Conservation (phyloP, 2,888 invertebrate species). For the Bellardia bayeri region DNA sequence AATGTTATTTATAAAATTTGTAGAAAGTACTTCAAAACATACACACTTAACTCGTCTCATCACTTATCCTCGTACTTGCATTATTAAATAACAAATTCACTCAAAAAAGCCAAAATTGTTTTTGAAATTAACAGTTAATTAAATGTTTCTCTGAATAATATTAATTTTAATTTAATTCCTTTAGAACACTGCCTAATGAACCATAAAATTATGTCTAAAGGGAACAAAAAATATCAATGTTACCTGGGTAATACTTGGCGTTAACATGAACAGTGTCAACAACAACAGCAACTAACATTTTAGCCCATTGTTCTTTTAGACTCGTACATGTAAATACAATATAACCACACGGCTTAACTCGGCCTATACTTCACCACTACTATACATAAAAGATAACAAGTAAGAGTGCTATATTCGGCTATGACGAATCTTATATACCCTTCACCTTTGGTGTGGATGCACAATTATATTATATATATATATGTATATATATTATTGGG, state of each 20-base stretch:
- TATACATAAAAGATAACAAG: too few relatives aligned
- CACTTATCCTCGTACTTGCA: not conserved
- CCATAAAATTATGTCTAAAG: slow-evolving; percentile 33
- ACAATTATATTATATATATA: too few relatives aligned
- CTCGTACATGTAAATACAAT: slow-evolving; percentile 14
- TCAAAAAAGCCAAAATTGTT: not conserved
- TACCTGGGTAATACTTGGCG: slow-evolving; percentile 21
- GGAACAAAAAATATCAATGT: slow-evolving; percentile 7
- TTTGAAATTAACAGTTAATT: slow-evolving; percentile 4
- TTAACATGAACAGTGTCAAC: slow-evolving; percentile 37
- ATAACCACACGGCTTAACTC: slow-evolving; percentile 29
- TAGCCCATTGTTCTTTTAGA: slow-evolving; percentile 31
- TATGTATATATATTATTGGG: too few relatives aligned
- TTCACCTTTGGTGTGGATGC: too few relatives aligned
- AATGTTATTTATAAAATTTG: too few relatives aligned
- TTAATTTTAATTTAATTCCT: slow-evolving; percentile 21
- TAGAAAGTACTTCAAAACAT: not conserved
- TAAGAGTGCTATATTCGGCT: too few relatives aligned
- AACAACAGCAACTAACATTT: slow-evolving; percentile 3
- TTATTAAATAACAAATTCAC: not conserved
- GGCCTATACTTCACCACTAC: not conserved
- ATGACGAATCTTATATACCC: too few relatives aligned
- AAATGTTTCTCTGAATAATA: not conserved
- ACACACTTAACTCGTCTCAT: not conserved
- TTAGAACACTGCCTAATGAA: slow-evolving; percentile 43